phyloP scores from a whole-genome alignment of 2,113 vertebrate genomes.

The Merops nubicus region DNA sequence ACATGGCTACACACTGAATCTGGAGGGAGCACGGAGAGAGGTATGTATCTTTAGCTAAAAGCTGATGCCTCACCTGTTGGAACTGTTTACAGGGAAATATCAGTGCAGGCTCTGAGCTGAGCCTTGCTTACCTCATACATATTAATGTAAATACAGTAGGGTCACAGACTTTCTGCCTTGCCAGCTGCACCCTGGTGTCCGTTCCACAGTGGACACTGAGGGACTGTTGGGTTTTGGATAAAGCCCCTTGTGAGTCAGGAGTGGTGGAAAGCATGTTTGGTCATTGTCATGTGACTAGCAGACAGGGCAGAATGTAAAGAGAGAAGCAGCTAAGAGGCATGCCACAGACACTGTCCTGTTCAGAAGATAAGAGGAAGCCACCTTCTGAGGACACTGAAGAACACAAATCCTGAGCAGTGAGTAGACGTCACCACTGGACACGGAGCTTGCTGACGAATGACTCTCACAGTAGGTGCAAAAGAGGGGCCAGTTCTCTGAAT shows the following conservation, averaged over 20 bases:
- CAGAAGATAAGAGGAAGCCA: not conserved
- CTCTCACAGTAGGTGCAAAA: not conserved
- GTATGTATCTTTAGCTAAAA: not conserved
- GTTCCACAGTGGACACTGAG: not conserved
- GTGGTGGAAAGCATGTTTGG: not conserved
- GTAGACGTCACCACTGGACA: not conserved
- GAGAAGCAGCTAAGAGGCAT: not conserved
- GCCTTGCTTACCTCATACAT: not conserved
- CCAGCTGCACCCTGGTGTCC: not conserved
- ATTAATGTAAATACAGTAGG: not conserved
- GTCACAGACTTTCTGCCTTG: not conserved
- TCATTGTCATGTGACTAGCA: not conserved
- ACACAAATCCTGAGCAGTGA: not conserved
- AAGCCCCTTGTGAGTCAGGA: not conserved
- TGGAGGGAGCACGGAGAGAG: not conserved
- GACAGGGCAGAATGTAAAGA: not conserved
- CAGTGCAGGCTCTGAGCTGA: not conserved
- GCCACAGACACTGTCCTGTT: too few relatives aligned
- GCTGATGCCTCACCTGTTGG: not conserved
- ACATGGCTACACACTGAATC: not conserved
- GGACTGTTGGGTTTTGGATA: not conserved
- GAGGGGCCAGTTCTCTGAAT: not conserved
- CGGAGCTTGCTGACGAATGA: accelerated
- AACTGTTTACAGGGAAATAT: not conserved
- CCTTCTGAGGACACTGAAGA: not conserved